Evolutionary conservation across 2,888 invertebrate genomes (phyloP), one percentile per base, ranked within the genome.

Genomic region (Micoletzkya japonica): DNA sequence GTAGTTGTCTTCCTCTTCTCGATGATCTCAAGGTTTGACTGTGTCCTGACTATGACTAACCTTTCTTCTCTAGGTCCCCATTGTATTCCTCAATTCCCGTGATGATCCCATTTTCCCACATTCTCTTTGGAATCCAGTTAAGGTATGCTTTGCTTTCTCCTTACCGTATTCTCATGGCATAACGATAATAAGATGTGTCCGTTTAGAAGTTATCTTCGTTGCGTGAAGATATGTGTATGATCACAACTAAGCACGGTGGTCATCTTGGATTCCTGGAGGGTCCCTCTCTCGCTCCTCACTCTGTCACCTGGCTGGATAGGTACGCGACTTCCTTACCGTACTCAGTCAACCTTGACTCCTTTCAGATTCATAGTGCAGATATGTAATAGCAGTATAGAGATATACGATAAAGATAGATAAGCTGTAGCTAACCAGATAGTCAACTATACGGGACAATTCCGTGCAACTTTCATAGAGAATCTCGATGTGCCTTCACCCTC

Each of bases 201-300:
- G 58, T 69, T 28, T 49, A 73, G 49, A 72, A 70, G 44, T n/a
- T n/a, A n/a, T n/a, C n/a, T n/a, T n/a, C n/a, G n/a, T n/a, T n/a
- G n/a, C n/a, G n/a, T n/a, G 69, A 71, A 74, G 84, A 86, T 54
- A 80, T 85, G 69, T 89, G 93, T 79, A 93, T 91, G 85, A 88
- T 94, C 70, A 91, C 93, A 86, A 88, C 93, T 32, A 91, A 92
- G 14, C 94, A 95, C 86, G 95, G 95, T 17, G 95, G 95, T 3
- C 95, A 95, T 87, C 89, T 95, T 76, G 95, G 95, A 28, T 95
- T 93, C 87, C 94, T 94, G 86, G 95, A 95, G 87, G 94, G 94
- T 14, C 87, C 91, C 34, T 85, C 94, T 1, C 91, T 92, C 86
- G 85, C 86, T 1, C 94, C 95, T 0, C 92, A 93, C 85, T 92